Base-by-base conservation (phyloP, 2,797 vertebrate species). In the Gila robusta region DNA sequence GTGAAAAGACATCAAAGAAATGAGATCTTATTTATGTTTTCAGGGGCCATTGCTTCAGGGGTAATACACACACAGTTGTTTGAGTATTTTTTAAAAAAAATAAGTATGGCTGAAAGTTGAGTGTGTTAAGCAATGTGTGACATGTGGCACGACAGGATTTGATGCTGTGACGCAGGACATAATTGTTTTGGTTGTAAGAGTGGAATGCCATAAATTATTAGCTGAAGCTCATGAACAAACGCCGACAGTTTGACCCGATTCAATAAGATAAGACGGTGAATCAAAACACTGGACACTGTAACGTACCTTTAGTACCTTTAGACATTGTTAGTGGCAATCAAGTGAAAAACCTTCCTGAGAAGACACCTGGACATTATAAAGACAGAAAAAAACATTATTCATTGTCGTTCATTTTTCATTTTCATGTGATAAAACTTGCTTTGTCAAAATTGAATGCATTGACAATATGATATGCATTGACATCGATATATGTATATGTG, bases 271-370 rank as follows among this genome's bases (percentile, higher is more conserved):
- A 64, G 83, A 23, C 1, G 23, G 8, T 23, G 52, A 44, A 67
- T 3, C 5, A 17, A 74, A 39, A n/a, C 49, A 59, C 1, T 44
- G 78, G 47, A 82, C 44, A 35, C 23, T 84, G 82, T 12, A 59
- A 66, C 93, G 94, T 89, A 96, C 95, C 91, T 3, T 32, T 32
- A 32, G 32, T 32, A 32, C 32, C 32, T 2, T 85, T 91, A 85
- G 95, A 90, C 94, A 96, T 96, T 87, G 14, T 90, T 84, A 66
- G 26, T 4, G 6, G 14, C 32, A 64, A 44, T 54, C 17, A 67
- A n/a, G 84, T 56, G 82, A 67, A 72, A 47, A 47, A 81, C 28
- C 19, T 4, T 64, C 64, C 79, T 44, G 28, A 44, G 41, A 26
- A 62, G 35, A 56, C 69, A 62, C 81, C 86, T 89, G 64, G 10